Conservation (phyloP, 2,113 vertebrate genomes). For the Hydrochoerus hydrochaeris region DNA sequence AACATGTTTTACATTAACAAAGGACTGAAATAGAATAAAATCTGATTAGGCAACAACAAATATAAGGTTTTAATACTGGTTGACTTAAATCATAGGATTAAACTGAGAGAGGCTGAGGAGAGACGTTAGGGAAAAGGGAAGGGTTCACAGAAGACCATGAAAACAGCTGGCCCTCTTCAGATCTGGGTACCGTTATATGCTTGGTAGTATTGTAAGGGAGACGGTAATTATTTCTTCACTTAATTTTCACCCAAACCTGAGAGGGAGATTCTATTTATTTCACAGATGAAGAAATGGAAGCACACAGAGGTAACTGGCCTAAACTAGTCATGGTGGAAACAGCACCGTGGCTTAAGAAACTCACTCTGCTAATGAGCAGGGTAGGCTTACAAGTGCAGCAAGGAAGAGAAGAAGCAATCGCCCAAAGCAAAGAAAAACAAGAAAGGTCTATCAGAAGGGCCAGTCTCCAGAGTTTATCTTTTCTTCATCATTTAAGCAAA, state of each 20-base stretch:
- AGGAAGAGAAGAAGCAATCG: background rate
- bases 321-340: background rate
- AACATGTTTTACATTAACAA: conserved; percentile 26
- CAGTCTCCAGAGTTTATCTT: background rate
- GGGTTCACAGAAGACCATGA: background rate
- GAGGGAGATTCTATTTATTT: conserved; percentile 24
- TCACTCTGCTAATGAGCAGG: background rate
- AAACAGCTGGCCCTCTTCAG: background rate
- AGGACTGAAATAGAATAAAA: conserved; percentile 40
- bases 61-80: background rate
- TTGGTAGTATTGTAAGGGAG: background rate
- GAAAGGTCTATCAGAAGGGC: background rate
- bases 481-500: conserved; percentile 34
- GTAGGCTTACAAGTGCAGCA: background rate
- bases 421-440: conserved; percentile 24
- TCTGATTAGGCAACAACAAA: conserved; percentile 35
- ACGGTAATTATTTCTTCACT: background rate
- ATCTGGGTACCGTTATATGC: background rate
- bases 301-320: background rate
- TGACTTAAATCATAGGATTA: background rate
- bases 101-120: background rate
- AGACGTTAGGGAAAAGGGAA: background rate
- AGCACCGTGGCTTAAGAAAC: background rate
- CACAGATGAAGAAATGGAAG: background rate
- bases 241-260: background rate